Base-by-base conservation (phyloP, 2,113 vertebrate species). In the Tauraco erythrolophus region DNA sequence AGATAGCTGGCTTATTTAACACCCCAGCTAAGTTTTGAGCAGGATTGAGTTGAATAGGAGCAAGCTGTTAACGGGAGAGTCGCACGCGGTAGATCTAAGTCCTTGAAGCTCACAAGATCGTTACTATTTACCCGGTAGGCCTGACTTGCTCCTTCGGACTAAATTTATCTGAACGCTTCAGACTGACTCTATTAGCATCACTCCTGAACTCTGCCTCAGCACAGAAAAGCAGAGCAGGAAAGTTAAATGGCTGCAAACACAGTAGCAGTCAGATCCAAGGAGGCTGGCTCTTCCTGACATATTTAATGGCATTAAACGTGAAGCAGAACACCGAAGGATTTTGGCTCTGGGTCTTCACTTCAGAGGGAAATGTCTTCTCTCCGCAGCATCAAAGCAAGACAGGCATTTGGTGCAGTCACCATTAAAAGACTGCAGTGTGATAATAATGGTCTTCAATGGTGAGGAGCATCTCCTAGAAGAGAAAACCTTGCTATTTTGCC, bases 131-230 rank as follows among this genome's bases (percentile, higher is more conserved):
- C 54, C 92, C 3, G 0, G 65, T 84, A 95, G 94, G 89, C 54
- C 86, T 94, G 69, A 88, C 76, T 91, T 87, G 46, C 82, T 95
- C 89, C 79, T 95, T 94, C 1, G 0, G 56, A 95, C 72, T 92
- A 91, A 88, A 97, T 96, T 94, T 96, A 95, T 95, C 96, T 81
- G 80, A 96, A 62, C 83, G 82, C 88, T 84, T 95, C 96, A 95
- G 92, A 96, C 88, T 81, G 84, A 93, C 76, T 97, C 93, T 95
- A 93, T 96, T 97, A 97, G 87, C 70, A 94, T 91, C 89, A 75
- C 57, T 92, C 62, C 82, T 75, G 91, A 94, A 84, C 84, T 93
- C 76, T 83, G 72, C 53, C 89, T 85, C 13, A 2, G 41, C 79
- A 88, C 57, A 69, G 70, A 76, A 93, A 79, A 93, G 90, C 57